Conservation (phyloP, 2,113 vertebrate species). For the Phainopepla nitens region DNA sequence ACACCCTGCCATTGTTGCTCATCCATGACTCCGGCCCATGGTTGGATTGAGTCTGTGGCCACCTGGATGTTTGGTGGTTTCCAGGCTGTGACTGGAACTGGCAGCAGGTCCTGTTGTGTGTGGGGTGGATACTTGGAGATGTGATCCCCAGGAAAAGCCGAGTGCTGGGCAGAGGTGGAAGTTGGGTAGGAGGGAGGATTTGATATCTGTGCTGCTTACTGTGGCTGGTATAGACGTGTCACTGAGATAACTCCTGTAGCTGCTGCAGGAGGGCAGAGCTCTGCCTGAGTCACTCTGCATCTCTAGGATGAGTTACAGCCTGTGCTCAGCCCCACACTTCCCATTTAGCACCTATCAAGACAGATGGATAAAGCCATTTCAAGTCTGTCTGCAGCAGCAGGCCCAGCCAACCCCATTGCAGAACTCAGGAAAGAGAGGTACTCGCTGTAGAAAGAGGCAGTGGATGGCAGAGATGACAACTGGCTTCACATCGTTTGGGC, state of each 20-base stretch:
- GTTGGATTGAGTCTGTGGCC: background rate
- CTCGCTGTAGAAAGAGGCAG: background rate
- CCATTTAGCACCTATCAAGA: background rate
- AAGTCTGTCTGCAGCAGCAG: background rate
- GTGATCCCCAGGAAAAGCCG: background rate
- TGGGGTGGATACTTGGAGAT: background rate
- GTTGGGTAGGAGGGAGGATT: background rate
- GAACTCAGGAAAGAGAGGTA: background rate
- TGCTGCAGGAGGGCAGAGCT: background rate
- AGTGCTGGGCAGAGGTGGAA: accelerated
- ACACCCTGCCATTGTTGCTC: background rate
- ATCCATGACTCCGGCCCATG: accelerated
- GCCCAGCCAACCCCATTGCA: background rate
- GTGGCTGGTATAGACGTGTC: background rate
- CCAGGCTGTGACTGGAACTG: background rate
- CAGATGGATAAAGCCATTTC: background rate
- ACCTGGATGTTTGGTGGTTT: background rate
- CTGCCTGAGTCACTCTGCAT: background rate
- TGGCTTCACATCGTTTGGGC: background rate
- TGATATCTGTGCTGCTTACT: background rate
- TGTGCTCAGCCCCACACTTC: background rate
- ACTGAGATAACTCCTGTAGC: background rate
- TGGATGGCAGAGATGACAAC: background rate
- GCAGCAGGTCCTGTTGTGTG: background rate
- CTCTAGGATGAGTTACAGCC: background rate